Percentiles rank a stretch among this genome's conserved stretches.
phyloP scores from a whole-genome alignment of 1,140 invertebrate genomes.

The Megalonaias nervosa region DNA sequence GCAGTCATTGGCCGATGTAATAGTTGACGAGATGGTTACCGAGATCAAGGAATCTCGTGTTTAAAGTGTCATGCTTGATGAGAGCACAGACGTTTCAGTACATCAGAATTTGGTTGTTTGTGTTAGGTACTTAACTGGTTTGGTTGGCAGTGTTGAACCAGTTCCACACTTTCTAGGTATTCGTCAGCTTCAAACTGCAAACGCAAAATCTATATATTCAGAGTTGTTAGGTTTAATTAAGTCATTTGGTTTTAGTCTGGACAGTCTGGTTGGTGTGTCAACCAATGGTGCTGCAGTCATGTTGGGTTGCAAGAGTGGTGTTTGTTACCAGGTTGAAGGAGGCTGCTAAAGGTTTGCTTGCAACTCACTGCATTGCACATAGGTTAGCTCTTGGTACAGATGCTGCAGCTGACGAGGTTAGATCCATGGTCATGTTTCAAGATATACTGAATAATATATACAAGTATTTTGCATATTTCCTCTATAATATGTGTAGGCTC shows the following conservation, averaged over 20 bases:
- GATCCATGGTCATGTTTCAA: constrained; percentile 25
- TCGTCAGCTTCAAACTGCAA: neutral
- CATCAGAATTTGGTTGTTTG: too few relatives aligned
- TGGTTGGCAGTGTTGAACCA: too few relatives aligned
- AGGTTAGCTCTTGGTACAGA: constrained; percentile 28
- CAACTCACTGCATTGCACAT: constrained; percentile 29
- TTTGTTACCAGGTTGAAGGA: constrained; percentile 24
- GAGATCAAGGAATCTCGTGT: too few relatives aligned
- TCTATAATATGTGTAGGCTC: constrained; percentile 13
- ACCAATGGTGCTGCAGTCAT: constrained; percentile 15
- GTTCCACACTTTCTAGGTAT: constrained; percentile 19
- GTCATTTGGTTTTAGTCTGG: constrained; percentile 3
- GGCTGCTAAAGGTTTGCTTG: constrained; percentile 3
- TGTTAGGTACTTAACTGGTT: too few relatives aligned
- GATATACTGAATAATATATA: constrained; percentile 25
- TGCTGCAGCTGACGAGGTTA: neutral
- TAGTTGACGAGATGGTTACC: too few relatives aligned
- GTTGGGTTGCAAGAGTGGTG: constrained; percentile 25
- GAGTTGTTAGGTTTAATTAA: neutral
- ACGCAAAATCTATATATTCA: constrained; percentile 15
- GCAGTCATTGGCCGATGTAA: too few relatives aligned
- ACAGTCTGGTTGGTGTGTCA: constrained; percentile 10
- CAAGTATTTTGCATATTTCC: constrained; percentile 27
- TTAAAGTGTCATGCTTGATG: too few relatives aligned
- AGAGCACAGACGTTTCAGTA: too few relatives aligned